These are phyloP conservation scores for Mormyrops attenuatus DNA, from an alignment of 2,797 vertebrate genomes.

Conservation along the genomic window DNA sequence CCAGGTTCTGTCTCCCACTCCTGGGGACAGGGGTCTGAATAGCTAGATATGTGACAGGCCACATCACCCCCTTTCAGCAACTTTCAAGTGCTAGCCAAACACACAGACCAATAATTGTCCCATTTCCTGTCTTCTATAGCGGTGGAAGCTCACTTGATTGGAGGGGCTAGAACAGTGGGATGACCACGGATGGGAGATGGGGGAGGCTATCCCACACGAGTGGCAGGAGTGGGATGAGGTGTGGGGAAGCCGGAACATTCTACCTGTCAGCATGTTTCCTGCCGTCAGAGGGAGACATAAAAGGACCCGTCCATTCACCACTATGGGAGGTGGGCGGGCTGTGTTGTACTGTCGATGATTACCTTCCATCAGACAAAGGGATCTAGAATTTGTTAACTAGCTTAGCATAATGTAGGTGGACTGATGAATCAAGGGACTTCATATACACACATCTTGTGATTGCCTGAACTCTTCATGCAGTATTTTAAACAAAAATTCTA, in stretches of 20 bases:
- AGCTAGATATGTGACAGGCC: not conserved
- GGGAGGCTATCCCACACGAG: constrained; percentile 14
- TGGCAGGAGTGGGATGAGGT: constrained; percentile 28
- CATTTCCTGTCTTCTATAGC: constrained; percentile 39
- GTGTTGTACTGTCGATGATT: constrained; percentile 41
- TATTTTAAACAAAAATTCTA: not conserved
- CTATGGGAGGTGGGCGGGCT: constrained; percentile 38
- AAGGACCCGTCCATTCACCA: constrained; percentile 37
- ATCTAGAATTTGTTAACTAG: constrained; percentile 51
- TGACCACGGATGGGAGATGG: constrained; percentile 12
- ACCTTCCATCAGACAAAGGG: constrained; percentile 53
- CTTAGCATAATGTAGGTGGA: constrained; percentile 61
- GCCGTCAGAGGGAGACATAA: constrained; percentile 36
- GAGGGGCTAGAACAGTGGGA: not conserved
- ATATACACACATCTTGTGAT: not conserved
- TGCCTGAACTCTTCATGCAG: not conserved
- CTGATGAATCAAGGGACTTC: constrained; percentile 29
- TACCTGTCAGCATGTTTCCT: constrained; percentile 36
- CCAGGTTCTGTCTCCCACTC: not conserved
- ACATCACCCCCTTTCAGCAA: constrained; percentile 13
- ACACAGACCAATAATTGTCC: constrained; percentile 42
- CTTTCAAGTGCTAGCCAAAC: constrained; percentile 30
- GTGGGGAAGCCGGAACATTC: constrained; percentile 34
- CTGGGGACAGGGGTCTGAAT: not conserved
- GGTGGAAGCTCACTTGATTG: constrained; percentile 27